Conservation (phyloP, 2,888 invertebrate genomes). For the Drosophila paracracens region DNA sequence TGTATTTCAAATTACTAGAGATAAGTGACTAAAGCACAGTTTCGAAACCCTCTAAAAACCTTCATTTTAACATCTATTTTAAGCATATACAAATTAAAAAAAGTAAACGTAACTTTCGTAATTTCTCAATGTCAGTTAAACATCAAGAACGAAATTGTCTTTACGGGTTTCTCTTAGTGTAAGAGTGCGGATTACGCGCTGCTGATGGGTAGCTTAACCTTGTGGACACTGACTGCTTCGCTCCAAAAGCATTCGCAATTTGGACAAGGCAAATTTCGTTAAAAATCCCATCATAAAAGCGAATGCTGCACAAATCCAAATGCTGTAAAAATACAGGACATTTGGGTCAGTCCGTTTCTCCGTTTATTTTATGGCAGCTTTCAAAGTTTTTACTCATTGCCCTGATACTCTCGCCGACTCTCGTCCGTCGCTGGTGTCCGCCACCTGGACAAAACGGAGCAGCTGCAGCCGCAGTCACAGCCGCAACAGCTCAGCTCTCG, state of each 20-base stretch:
- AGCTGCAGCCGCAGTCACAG: slow-evolving; percentile 58
- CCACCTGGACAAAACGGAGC: slow-evolving; percentile 50
- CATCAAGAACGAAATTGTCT: neutral
- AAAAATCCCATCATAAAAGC: slow-evolving; percentile 80
- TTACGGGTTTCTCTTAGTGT: slow-evolving; percentile 2
- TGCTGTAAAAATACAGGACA: slow-evolving; percentile 60
- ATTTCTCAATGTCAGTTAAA: neutral
- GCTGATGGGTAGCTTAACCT: slow-evolving; percentile 64
- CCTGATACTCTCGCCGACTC: slow-evolving; percentile 5
- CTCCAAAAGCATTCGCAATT: slow-evolving; percentile 39
- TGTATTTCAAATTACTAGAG: too few species aligned
- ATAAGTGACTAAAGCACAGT: too few species aligned
- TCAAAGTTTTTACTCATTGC: slow-evolving; percentile 82
- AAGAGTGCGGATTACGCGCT: slow-evolving; percentile 40
- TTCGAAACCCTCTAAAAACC: neutral
- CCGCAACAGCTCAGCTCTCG: slow-evolving; percentile 54
- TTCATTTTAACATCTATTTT: neutral
- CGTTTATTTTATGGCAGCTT: slow-evolving; percentile 82
- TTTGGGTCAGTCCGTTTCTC: slow-evolving; percentile 57
- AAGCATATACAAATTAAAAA: neutral
- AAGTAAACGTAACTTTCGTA: neutral
- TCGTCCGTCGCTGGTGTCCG: slow-evolving; percentile 28
- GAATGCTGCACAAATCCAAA: slow-evolving; percentile 72
- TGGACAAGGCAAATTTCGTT: slow-evolving; percentile 77
- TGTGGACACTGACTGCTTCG: slow-evolving; percentile 39